phyloP scores from a whole-genome alignment of 2,797 vertebrate species.

The Salarias fasciatus region DNA sequence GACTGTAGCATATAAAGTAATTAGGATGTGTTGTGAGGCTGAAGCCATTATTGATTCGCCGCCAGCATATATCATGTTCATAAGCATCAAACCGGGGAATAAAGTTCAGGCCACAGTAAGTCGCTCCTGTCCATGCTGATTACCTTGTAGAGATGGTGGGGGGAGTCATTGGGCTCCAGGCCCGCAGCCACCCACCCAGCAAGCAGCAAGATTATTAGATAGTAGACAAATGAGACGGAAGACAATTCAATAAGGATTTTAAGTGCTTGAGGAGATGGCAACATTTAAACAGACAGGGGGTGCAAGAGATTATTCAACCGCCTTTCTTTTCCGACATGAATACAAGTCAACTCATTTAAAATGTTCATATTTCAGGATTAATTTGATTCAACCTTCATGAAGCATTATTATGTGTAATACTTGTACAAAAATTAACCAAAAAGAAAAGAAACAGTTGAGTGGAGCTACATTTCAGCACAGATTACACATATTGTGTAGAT shows the following conservation, averaged over 20 bases:
- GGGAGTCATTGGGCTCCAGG: constrained; percentile 24
- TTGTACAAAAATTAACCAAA: no score
- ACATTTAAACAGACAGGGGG: constrained; percentile 20
- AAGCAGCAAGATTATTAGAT: constrained; percentile 65
- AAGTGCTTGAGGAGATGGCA: constrained; percentile 53
- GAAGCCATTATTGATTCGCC: constrained; percentile 37
- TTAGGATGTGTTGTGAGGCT: background rate
- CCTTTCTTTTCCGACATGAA: background rate
- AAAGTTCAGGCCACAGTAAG: constrained; percentile 62
- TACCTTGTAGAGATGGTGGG: constrained; percentile 28
- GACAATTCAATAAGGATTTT: constrained; percentile 74
- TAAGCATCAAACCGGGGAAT: constrained; percentile 59
- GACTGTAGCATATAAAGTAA: constrained; percentile 1
- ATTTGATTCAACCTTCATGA: background rate
- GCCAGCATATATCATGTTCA: constrained; percentile 56
- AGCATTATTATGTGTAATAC: background rate
- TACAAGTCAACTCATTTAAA: background rate
- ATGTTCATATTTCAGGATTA: constrained; percentile 8
- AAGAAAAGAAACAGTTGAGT: no score
- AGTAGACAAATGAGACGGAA: constrained; percentile 68
- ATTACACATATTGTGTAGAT: no score
- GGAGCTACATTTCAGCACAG: background rate
- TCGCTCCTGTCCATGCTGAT: constrained; percentile 65
- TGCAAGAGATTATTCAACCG: constrained; percentile 13
- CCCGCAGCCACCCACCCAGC: constrained; percentile 44